These are phyloP conservation scores for Lordiphosa fenestrarum DNA, from an alignment of 2,888 invertebrate species.

Conservation along the genomic window DNA sequence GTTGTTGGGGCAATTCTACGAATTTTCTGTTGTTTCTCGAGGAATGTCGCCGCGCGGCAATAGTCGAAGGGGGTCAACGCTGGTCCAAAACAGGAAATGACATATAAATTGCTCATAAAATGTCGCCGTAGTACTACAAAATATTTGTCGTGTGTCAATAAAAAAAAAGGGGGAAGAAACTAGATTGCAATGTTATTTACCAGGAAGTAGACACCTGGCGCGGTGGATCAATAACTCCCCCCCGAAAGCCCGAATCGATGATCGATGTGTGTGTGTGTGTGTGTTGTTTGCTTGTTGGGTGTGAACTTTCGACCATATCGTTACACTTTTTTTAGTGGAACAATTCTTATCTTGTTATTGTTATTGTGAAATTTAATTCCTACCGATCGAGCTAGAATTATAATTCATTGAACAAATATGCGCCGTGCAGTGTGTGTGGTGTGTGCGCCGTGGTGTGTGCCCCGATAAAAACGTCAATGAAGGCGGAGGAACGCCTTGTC, in stretches of 20 bases:
- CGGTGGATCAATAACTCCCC: too few relatives aligned
- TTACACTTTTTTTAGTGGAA: constrained; percentile 22
- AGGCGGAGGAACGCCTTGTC: constrained; percentile 4
- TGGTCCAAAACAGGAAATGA: constrained; percentile 47
- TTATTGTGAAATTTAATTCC: constrained; percentile 41
- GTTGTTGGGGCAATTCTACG: constrained; percentile 29
- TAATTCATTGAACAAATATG: constrained; percentile 39
- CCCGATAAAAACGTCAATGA: constrained; percentile 11
- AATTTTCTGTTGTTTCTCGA: constrained; percentile 12
- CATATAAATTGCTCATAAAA: constrained; percentile 34
- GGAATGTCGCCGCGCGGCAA: constrained; percentile 12
- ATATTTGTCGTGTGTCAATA: too few relatives aligned
- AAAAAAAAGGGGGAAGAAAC: too few relatives aligned
- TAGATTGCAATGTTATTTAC: too few relatives aligned
- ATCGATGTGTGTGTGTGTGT: constrained; percentile 8
- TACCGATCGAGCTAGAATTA: constrained; percentile 26
- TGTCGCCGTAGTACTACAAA: too few relatives aligned
- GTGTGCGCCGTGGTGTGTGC: constrained; percentile 6
- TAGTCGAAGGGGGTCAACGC: too few relatives aligned
- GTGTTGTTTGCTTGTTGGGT: constrained; percentile 12
- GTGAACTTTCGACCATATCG: constrained; percentile 27
- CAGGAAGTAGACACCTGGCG: too few relatives aligned
- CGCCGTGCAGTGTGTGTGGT: neutral
- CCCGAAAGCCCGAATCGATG: too few relatives aligned
- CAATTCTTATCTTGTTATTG: constrained; percentile 37